Base-by-base conservation (phyloP, 2,113 vertebrate species). In the Microtus montanus region DNA sequence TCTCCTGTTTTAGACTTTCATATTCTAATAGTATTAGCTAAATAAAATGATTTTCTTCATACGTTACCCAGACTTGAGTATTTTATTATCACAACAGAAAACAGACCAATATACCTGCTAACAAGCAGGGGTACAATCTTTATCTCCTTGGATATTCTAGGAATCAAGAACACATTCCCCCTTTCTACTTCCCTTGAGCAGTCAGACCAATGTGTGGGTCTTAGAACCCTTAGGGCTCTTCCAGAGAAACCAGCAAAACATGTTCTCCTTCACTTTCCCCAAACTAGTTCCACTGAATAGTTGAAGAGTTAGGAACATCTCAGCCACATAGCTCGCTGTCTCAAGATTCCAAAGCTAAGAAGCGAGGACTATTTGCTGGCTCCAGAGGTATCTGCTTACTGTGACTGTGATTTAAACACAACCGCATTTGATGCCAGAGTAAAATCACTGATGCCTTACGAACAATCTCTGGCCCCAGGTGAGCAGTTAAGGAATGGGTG, bases 321-420 rank as follows among this genome's bases (percentile, higher is more conserved):
- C 24, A 95, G 47, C 24, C 28, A 85, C 28, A 82, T 7, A 75
- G 38, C 33, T 58, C 88, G 61, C 66, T 47, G 64, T 80, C 17
- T 58, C n/a, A 63, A 74, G 47, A 93, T 41, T 54, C 35, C 58
- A 30, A 94, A 88, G 80, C 74, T 41, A 88, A 70, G 86, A 90
- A 30, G 20, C n/a, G 61, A 64, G 89, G 19, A 26, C 47, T 80
- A 52, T 41, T 47, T 49, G 47, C 33, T 70, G 13, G 41, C 15
- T 30, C 26, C 9, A 41, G 61, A 52, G 49, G 30, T 63, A 28
- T 74, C 22, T 73, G 19, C 41, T 68, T 79, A 15, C 73, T 96
- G 84, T 30, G 52, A 47, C 14, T 84, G 11, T 58, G 89, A 92
- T 78, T 87, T 92, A 86, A 77, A 92, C 52, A 95, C 1, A 90